Evolutionary conservation across 2,113 vertebrate species (phyloP), one percentile per base, ranked within the genome.

Genomic region (Ceyx cyanopectus): DNA sequence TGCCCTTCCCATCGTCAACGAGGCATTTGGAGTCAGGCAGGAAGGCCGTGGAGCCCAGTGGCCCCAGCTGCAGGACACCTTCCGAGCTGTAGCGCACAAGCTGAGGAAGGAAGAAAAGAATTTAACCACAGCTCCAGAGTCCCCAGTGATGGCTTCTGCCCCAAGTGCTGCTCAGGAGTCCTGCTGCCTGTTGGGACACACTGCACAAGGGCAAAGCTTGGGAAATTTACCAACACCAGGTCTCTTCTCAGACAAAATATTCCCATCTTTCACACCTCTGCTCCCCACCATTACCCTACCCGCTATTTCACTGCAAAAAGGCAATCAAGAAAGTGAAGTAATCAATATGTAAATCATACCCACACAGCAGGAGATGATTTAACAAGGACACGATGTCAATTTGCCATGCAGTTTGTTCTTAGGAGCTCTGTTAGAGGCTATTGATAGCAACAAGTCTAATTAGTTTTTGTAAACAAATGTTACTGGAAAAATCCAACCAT

Each of bases 1-100:
- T 98, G 85, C 98, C 98, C 96, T 98, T 98, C 65, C 99, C 98
- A 0, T 99, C 99, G 0, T 99, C 99, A 7, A 99, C 94, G 17
- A 99, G 98, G 89, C 99, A 99, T 98, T 99, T 99, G 37, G 99
- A 99, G 97, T 99, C 99, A 0, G 99, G 99, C 94, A 99, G 97
- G 70, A 99, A 99, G 58, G 98, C 98, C 0, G 99, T 99, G 10
- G 99, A 99, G 81, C 99, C 99, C 96, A 99, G 96, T 0, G 99
- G 99, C 21, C 99, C 99, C 29, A 99, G 97, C 97, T 99, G 99
- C 76, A 99, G 98, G 45, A 99, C 98, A 0, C 99, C 99, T 22
- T 99, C 98, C 0, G 98, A 97, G 26, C 99, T 99, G 96, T 99
- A 99, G 54, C 99, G 98, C 29, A 99, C 98, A 2, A 99, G 98